Percentiles rank a stretch among this genome's conserved stretches.
phyloP scores from a whole-genome alignment of 2,888 invertebrate species.

The Metellina segmentata region DNA sequence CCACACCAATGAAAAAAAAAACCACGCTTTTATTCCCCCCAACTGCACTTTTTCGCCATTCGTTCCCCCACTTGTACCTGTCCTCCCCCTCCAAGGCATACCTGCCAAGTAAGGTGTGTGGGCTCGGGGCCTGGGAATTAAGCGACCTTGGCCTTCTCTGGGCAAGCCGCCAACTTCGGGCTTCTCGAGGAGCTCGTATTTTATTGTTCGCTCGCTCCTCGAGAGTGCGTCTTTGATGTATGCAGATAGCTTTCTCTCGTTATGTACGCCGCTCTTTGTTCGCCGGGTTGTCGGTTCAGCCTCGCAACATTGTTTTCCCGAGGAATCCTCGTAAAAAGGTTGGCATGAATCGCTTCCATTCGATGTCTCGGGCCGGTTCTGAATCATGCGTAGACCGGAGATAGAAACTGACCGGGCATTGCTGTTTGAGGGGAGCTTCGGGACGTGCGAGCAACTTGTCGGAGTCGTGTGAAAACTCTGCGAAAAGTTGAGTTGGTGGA shows the following conservation, averaged over 20 bases:
- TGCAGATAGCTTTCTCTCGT: background rate
- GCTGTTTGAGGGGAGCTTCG: too few relatives aligned
- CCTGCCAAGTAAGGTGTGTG: conserved; percentile 64
- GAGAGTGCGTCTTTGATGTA: background rate
- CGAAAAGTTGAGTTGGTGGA: too few relatives aligned
- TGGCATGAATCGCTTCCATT: too few relatives aligned
- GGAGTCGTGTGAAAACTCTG: too few relatives aligned
- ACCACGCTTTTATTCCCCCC: conserved; percentile 18
- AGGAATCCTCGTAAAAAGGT: too few relatives aligned
- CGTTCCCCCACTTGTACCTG: background rate
- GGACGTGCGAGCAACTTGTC: too few relatives aligned
- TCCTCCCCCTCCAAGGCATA: background rate
- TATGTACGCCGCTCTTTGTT: background rate
- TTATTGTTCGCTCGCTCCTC: conserved; percentile 15
- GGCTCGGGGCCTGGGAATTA: conserved; percentile 62
- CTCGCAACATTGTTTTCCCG: too few relatives aligned
- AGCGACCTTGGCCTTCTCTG: conserved; percentile 51
- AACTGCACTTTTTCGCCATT: background rate
- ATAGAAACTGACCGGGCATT: too few relatives aligned
- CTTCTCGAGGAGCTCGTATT: conserved; percentile 14
- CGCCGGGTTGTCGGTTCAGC: background rate
- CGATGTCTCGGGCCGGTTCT: too few relatives aligned
- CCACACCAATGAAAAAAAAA: background rate
- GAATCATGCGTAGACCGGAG: too few relatives aligned
- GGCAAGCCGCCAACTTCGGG: conserved; percentile 60